Percentiles rank a stretch among this genome's conserved stretches.
These are phyloP conservation scores for Odontomyia ornata DNA, from an alignment of 2,888 invertebrate species.

Conservation along the genomic window DNA sequence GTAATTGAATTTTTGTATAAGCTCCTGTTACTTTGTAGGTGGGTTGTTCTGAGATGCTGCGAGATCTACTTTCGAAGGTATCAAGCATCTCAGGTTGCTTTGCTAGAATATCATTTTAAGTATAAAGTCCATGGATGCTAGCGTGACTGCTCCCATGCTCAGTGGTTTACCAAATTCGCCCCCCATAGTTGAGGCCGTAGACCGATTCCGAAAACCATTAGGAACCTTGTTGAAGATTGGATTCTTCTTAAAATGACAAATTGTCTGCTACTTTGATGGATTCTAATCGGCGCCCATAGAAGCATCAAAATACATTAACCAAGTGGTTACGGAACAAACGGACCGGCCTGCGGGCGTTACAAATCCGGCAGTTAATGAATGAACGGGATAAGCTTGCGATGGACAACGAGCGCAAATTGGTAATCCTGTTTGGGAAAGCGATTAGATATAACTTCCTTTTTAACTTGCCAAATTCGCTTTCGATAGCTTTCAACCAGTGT, in stretches of 20 bases:
- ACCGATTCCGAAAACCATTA: neutral
- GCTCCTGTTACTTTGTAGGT: constrained; percentile 22
- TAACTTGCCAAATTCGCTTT: constrained; percentile 10
- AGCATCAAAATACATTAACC: neutral
- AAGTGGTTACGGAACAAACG: neutral
- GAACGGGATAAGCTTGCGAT: neutral
- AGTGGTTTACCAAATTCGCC: neutral
- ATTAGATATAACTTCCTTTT: constrained; percentile 15
- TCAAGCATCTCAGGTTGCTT: constrained; percentile 11
- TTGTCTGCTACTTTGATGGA: constrained; percentile 21
- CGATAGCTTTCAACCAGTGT: neutral
- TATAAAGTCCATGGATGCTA: constrained; percentile 2
- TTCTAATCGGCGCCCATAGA: neutral
- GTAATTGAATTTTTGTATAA: neutral
- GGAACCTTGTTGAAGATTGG: neutral
- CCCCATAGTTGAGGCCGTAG: neutral
- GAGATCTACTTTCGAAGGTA: constrained; percentile 9
- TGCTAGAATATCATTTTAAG: neutral
- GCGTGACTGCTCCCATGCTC: constrained; percentile 3
- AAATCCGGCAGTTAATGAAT: constrained; percentile 38
- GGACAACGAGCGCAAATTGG: neutral
- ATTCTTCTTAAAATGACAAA: constrained; percentile 27
- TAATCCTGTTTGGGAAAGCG: neutral
- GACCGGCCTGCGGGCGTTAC: neutral
- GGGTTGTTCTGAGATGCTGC: neutral